Evolutionary conservation across 2,113 vertebrate genomes (phyloP).

Genomic region (Peromyscus maniculatus): DNA sequence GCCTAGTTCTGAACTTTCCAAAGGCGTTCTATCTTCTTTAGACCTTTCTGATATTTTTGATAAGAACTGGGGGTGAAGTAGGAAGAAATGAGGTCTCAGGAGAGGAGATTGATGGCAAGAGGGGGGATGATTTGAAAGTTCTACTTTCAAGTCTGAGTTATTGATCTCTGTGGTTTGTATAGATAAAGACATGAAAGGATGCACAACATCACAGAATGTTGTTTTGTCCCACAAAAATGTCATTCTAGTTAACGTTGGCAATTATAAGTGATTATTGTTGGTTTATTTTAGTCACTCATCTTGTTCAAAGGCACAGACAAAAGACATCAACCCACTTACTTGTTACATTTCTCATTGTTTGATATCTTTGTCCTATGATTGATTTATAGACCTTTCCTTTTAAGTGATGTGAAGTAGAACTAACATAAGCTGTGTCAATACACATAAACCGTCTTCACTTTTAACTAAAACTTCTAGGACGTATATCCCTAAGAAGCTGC

Average conservation of each 20-base stretch:
- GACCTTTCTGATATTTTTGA: constrained; percentile 6
- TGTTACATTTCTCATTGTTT: constrained; percentile 64
- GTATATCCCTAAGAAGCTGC: constrained; percentile 1
- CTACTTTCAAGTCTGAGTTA: constrained; percentile 68
- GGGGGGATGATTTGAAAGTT: constrained; percentile 20
- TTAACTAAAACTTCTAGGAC: constrained; percentile 46
- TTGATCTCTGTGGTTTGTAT: constrained; percentile 61
- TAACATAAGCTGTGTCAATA: constrained; percentile 56
- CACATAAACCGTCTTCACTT: constrained; percentile 30
- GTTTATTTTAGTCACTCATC: constrained; percentile 47
- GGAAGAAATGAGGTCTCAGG: neutral
- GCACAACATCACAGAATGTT: constrained; percentile 15
- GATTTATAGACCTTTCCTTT: constrained; percentile 67
- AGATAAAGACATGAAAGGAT: constrained; percentile 64
- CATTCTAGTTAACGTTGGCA: constrained; percentile 53
- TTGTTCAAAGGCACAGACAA: constrained; percentile 46
- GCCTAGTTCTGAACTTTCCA: neutral
- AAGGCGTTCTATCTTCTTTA: neutral
- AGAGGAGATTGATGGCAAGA: neutral
- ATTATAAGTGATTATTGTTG: constrained; percentile 37
- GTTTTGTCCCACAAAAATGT: constrained; percentile 51
- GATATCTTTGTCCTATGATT: constrained; percentile 52
- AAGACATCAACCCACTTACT: neutral
- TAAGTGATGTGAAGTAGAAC: constrained; percentile 57
- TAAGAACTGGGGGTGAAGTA: neutral